Evolutionary conservation across 2,888 invertebrate species (phyloP), one percentile per base, ranked within the genome.

Genomic region (Chrysotoxum bicinctum): DNA sequence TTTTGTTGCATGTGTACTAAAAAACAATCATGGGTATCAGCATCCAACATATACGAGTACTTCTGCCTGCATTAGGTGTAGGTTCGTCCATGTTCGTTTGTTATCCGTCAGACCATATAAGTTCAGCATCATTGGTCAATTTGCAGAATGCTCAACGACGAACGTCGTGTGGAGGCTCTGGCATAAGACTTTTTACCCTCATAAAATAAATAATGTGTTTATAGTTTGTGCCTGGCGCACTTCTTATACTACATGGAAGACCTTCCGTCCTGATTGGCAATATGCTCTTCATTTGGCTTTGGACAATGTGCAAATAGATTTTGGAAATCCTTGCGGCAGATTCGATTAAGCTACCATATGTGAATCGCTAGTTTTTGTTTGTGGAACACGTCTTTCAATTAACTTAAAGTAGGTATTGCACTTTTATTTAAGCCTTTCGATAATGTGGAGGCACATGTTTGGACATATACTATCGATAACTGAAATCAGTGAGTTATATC

Each of bases 381-480:
- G 60, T 60, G 12, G 64, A 66, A 74, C 83, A 78, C 69, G 78
- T 64, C 78, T 64, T 83, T 83, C 73, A 83, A 83, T 83, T 83
- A 83, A 83, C 69, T 50, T 35, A 74, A 56, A 50, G 50, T 50
- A 50, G 16, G 19, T 26, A 50, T 76, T 58, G 64, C 52, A 52
- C 50, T 68, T 48, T 35, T 72, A 30, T 62, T 56, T 30, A 48
- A 21, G 35, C 21, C 16, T n/a, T 9, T 10, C 60, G 26, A 12
- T 35, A 70, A 48, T 72, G 64, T 75, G 64, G 14, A 50, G 73
- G 75, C 68, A 54, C 74, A 69, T 76, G 70, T 86, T 87, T 82
- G 79, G 86, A 86, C 79, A 77, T 78, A 58, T 74, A 35, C 35
- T 87, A 87, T 87, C 87, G 73, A 74, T 80, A 83, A 77, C 77